Evolutionary conservation across 2,113 vertebrate genomes (phyloP).

Genomic region (Athene cunicularia): DNA sequence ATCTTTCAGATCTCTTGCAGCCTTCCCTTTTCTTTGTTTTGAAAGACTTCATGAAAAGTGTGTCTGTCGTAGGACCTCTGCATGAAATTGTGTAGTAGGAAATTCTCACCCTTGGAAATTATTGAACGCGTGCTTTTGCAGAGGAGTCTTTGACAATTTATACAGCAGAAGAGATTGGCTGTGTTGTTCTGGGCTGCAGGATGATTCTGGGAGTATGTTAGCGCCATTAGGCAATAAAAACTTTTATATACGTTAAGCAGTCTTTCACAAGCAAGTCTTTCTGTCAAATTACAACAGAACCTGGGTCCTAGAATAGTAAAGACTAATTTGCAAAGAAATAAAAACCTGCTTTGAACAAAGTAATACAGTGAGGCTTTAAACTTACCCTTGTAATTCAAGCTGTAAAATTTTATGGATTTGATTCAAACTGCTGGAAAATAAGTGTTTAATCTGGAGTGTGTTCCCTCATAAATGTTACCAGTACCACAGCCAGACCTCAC

Average conservation of each 20-base stretch:
- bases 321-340: not conserved
- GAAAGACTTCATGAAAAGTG: not conserved
- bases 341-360: not conserved
- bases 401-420: not conserved
- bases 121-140: not conserved
- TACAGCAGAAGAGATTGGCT: not conserved
- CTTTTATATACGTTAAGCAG: not conserved
- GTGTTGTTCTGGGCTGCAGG: fast-evolving
- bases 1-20: not conserved
- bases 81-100: not conserved
- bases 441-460: not conserved
- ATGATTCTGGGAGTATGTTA: not conserved
- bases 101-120: not conserved
- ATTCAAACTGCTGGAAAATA: not conserved
- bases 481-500: not conserved
- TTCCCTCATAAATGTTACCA: not conserved
- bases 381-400: not conserved
- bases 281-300: not conserved
- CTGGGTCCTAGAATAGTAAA: not conserved
- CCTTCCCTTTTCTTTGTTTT: not conserved
- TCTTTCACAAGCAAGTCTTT: not conserved
- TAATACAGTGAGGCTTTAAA: not conserved
- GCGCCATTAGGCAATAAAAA: not conserved
- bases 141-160: not conserved
- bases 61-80: not conserved